Base-by-base conservation (phyloP, 2,113 vertebrate species). In the Dendropsophus ebraccatus region DNA sequence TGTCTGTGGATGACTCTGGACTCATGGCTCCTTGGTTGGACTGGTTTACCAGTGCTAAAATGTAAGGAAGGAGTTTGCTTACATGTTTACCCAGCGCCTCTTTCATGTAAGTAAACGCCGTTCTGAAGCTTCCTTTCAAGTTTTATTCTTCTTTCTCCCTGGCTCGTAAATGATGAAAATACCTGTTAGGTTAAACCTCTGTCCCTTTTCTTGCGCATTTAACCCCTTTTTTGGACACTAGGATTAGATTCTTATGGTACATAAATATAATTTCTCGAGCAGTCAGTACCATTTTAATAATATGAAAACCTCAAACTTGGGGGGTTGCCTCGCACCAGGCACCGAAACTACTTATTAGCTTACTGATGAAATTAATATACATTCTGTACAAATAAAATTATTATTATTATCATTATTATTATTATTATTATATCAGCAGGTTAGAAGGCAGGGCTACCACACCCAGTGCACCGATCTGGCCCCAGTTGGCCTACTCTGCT, bases 81-180 rank as follows among this genome's bases (percentile, higher is more conserved):
- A 81, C 77, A 86, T 62, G 74, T 88, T 88, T 82, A 65, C 54
- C 49, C 65, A 74, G 76, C 21, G 52, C 85, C 25, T 58, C 52
- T 87, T 83, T 88, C 81, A 82, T 82, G 77, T 86, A 73, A 58
- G 81, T 45, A 62, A 82, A 80, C 58, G 65, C 67, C 60, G 47
- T 73, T 86, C 45, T 73, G 50, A 76, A 80, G 65, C 56, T 74
- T 37, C 25, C 70, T 83, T 81, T 73, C 45, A 83, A 72, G 70
- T 83, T 88, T 35, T 49, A 28, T 77, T 88, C 65, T 75, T 82
- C 41, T 83, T 81, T 88, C 56, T 82, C 47, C 47, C 70, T 76
- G 70, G 35, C 73, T 85, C 72, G 28, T 85, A 85, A 85, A 72
- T 72, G 83, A 82, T 30, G 60, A 75, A 79, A 88, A 88, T 75